Percentiles rank a stretch among this genome's conserved stretches.
Conservation (phyloP, 1,140 invertebrate genomes). For the Orussus abietinus region DNA sequence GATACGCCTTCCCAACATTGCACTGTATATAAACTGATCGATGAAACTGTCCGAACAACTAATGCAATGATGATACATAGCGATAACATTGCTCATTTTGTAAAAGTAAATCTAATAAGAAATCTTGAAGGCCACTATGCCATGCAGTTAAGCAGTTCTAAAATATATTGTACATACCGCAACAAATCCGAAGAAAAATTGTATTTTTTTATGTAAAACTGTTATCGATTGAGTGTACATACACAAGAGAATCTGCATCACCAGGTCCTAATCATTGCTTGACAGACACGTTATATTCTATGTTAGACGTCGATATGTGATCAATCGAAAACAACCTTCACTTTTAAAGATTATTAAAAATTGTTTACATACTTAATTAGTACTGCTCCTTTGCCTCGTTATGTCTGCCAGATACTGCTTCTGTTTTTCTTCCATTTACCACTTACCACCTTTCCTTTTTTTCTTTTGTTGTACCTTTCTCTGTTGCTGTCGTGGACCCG, state of each 20-base stretch:
- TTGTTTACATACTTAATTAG: too few relatives aligned
- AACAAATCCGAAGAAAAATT: conserved; percentile 21
- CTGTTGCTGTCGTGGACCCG: conserved; percentile 58
- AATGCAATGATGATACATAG: too few relatives aligned
- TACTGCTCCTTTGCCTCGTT: too few relatives aligned
- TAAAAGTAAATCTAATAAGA: too few relatives aligned
- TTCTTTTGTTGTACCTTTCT: conserved; percentile 62
- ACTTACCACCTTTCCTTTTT: conserved; percentile 60
- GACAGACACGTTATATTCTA: conserved; percentile 42
- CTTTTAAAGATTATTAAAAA: conserved; percentile 8
- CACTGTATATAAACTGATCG: too few relatives aligned
- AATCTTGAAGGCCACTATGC: too few relatives aligned
- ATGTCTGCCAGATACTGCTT: too few relatives aligned
- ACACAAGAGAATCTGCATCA: conserved; percentile 40
- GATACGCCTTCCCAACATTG: too few relatives aligned
- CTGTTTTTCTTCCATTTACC: conserved; percentile 30
- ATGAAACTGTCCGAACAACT: too few relatives aligned
- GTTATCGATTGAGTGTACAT: conserved; percentile 35
- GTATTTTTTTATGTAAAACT: conserved; percentile 51
- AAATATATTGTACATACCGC: too few relatives aligned
- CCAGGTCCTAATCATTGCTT: conserved; percentile 44
- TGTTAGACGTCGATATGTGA: conserved; percentile 37
- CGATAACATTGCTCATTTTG: too few relatives aligned
- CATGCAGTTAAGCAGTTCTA: too few relatives aligned
- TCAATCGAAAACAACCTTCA: conserved; percentile 1